Evolutionary conservation across 2,113 vertebrate species (phyloP).

Genomic region (Ptilorrhoa leucosticta): DNA sequence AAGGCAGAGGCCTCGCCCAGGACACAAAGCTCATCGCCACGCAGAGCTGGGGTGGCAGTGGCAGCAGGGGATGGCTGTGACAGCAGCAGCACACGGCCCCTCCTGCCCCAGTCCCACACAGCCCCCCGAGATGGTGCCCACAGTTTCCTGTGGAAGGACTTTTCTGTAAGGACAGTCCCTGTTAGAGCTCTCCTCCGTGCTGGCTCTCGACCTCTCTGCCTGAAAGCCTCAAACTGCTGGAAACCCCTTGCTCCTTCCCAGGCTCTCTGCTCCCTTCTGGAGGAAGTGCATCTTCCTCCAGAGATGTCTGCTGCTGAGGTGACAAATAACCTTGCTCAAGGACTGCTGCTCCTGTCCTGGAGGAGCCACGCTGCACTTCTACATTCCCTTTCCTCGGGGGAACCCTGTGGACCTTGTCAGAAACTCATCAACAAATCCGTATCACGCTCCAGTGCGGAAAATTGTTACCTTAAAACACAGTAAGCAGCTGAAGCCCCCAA

Average conservation of each 20-base stretch:
- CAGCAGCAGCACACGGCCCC: not conserved
- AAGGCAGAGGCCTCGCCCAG: not conserved
- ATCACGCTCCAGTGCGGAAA: fast-evolving
- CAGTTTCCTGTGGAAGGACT: fast-evolving
- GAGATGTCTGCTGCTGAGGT: not conserved
- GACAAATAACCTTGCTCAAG: not conserved
- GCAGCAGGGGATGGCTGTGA: not conserved
- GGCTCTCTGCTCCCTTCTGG: constrained; percentile 9
- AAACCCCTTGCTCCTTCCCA: not conserved
- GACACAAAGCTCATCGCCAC: not conserved
- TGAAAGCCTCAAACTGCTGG: not conserved
- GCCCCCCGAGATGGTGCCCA: not conserved
- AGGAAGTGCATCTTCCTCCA: too few relatives aligned
- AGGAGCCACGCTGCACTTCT: not conserved
- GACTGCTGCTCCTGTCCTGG: not conserved
- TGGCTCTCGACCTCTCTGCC: not conserved
- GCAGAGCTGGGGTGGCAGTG: not conserved
- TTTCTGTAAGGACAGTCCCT: not conserved
- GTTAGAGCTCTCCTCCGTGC: not conserved
- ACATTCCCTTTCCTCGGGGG: not conserved
- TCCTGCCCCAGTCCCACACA: not conserved
- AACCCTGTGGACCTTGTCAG: not conserved
- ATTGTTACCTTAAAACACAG: not conserved
- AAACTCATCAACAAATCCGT: not conserved
- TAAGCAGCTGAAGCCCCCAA: not conserved